A percentile compares a stretch with the other conserved stretches of the same genome.
phyloP scores from a whole-genome alignment of 37 sponge, comb jelly and placozoan species.

The Hexactinellida sp. region DNA sequence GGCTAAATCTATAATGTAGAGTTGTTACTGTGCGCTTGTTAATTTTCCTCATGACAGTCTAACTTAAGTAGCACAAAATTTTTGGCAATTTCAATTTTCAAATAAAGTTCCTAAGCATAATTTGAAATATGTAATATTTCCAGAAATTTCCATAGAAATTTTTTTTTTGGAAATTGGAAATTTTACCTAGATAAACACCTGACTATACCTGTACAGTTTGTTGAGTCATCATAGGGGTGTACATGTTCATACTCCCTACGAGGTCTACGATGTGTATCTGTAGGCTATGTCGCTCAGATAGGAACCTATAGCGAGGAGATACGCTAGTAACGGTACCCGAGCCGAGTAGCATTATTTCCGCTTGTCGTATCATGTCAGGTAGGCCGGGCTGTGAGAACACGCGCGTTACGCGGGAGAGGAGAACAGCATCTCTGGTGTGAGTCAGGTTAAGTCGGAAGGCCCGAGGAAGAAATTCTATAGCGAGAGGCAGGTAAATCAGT shows the following conservation, averaged over 20 bases:
- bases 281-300: background rate
- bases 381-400: slow-evolving; percentile 7
- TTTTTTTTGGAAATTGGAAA: no score
- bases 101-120: no score
- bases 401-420: background rate
- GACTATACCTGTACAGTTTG: background rate
- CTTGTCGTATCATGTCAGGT: background rate
- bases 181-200: no score
- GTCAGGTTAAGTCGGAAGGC: background rate
- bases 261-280: background rate
- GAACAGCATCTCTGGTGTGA: background rate
- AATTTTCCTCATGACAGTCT: no score
- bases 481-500: no score
- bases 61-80: no score
- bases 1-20: no score
- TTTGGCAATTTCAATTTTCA: no score
- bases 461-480: background rate
- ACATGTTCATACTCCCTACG: background rate
- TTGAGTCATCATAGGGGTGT: background rate
- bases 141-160: no score
- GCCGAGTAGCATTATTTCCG: background rate
- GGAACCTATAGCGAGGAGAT: background rate
- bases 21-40: no score
- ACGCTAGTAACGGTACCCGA: background rate
- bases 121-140: no score